Percentiles rank a stretch among this genome's conserved stretches.
phyloP scores from a whole-genome alignment of 2,888 invertebrate species.

The Ichneumoninae sp. region DNA sequence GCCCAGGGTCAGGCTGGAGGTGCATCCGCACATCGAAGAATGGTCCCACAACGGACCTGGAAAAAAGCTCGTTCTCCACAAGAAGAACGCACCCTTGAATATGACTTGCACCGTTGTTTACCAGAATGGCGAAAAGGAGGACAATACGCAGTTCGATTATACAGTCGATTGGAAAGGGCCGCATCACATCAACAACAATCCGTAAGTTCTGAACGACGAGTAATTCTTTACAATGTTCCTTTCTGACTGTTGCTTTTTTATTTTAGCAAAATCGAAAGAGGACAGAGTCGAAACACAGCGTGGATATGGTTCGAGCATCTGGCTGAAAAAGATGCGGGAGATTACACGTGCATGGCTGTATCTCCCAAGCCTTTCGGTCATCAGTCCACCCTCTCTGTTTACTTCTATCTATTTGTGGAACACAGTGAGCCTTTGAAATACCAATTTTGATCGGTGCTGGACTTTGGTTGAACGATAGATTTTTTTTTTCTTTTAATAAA shows the following conservation, averaged over 20 bases:
- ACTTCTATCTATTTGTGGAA: constrained; percentile 72
- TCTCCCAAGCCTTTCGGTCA: constrained; percentile 57
- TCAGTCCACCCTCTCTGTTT: constrained; percentile 56
- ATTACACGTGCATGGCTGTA: constrained; percentile 75
- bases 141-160: constrained; percentile 64
- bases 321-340: constrained; percentile 74
- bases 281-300: constrained; percentile 69
- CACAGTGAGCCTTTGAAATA: constrained; percentile 70
- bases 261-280: constrained; percentile 66
- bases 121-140: constrained; percentile 68
- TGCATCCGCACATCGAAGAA: constrained; percentile 67
- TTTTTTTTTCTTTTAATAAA: not conserved
- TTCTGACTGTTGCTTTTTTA: not conserved
- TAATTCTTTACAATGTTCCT: not conserved
- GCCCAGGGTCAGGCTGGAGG: constrained; percentile 68
- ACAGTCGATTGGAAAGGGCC: constrained; percentile 71
- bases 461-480: not conserved
- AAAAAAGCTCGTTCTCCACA: constrained; percentile 70
- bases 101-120: constrained; percentile 75
- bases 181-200: constrained; percentile 62
- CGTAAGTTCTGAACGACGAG: constrained; percentile 56
- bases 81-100: constrained; percentile 76
- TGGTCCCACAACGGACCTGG: constrained; percentile 65
- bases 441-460: not conserved
- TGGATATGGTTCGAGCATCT: constrained; percentile 74